phyloP scores from a whole-genome alignment of 2,888 invertebrate genomes.

The Tolmerus cingulatus region DNA sequence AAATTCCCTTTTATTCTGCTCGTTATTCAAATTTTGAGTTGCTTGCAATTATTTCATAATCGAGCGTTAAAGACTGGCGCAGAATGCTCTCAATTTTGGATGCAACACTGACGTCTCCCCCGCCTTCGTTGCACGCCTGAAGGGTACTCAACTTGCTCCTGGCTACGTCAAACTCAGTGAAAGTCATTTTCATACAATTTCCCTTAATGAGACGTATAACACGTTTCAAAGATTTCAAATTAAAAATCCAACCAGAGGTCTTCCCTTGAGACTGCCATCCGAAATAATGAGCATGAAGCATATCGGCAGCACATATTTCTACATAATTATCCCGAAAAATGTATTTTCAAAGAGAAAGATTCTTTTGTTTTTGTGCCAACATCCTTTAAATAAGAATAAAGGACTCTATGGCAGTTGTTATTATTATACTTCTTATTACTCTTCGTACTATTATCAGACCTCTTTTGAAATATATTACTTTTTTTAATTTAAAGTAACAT shows the following conservation, averaged over 20 bases:
- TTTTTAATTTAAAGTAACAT: neutral
- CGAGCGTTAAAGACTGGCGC: constrained; percentile 19
- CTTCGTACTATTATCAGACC: neutral
- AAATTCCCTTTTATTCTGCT: constrained; percentile 21
- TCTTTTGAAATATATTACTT: neutral
- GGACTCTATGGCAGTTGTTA: neutral
- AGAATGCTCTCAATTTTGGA: constrained; percentile 28
- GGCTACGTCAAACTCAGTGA: neutral
- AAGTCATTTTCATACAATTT: constrained; percentile 30
- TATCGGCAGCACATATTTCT: neutral
- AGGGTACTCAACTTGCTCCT: neutral
- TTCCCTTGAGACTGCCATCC: neutral
- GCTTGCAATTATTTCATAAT: constrained; percentile 38
- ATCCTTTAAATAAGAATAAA: neutral
- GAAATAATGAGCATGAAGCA: neutral
- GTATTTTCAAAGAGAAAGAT: neutral
- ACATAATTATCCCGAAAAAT: constrained; percentile 12
- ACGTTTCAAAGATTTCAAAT: constrained; percentile 17
- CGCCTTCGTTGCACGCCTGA: neutral
- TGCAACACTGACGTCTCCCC: neutral
- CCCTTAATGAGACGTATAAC: constrained; percentile 28
- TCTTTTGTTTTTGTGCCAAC: neutral
- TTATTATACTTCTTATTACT: neutral
- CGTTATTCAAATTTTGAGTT: constrained; percentile 37
- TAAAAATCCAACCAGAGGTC: constrained; percentile 20